Conservation (phyloP, 1,140 invertebrate genomes). For the Galleria mellonella region DNA sequence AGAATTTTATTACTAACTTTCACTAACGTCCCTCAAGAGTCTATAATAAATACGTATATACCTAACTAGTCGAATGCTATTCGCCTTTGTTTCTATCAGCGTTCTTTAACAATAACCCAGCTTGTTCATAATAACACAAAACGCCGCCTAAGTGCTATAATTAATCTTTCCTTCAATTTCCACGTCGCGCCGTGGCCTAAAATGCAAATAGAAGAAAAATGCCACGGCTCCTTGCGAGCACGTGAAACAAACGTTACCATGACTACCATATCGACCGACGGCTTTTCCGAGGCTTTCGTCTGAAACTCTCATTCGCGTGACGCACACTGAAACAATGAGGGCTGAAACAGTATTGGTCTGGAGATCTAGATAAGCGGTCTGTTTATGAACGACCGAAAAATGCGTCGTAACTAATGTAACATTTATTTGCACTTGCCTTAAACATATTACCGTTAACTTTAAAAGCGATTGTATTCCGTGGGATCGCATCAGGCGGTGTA, state of each 20-base stretch:
- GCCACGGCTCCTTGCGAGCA: slow-evolving; percentile 40
- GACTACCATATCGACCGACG: slow-evolving; percentile 65
- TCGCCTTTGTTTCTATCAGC: background rate
- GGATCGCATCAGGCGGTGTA: slow-evolving; percentile 20
- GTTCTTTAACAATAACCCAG: background rate
- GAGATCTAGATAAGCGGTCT: slow-evolving; percentile 29
- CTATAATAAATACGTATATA: too few relatives aligned
- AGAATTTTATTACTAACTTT: too few relatives aligned
- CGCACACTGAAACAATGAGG: slow-evolving; percentile 55
- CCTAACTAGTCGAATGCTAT: background rate
- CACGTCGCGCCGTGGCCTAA: slow-evolving; percentile 47
- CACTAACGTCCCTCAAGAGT: too few relatives aligned
- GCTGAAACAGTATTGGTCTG: slow-evolving; percentile 31
- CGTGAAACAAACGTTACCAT: slow-evolving; percentile 68
- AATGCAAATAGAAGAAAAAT: slow-evolving; percentile 66
- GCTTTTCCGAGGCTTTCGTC: slow-evolving; percentile 66
- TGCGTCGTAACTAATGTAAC: slow-evolving; percentile 12
- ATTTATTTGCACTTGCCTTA: slow-evolving; percentile 10
- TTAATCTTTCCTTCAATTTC: slow-evolving; percentile 31
- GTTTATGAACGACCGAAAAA: slow-evolving; percentile 12
- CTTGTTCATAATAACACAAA: background rate
- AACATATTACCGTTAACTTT: slow-evolving; percentile 23
- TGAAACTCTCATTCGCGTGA: slow-evolving; percentile 64
- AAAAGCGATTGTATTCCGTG: slow-evolving; percentile 30
- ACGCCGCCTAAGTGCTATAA: slow-evolving; percentile 8